Base-by-base conservation (phyloP, 2,113 vertebrate species). In the Thunnus thynnus region DNA sequence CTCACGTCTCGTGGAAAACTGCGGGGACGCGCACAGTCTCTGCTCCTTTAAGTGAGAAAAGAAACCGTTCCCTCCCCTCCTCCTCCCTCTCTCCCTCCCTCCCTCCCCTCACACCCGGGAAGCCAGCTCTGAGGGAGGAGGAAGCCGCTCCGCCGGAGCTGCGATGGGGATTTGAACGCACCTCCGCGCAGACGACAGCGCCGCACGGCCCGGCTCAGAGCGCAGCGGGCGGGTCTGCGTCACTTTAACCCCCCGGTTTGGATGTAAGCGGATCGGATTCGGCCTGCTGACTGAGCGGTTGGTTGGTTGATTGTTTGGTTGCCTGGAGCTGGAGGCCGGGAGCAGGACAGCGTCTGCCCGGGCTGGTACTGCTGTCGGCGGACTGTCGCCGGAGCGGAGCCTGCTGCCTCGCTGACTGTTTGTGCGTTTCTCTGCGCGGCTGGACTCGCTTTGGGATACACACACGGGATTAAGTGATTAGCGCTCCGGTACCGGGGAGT, bases 191-290 rank as follows among this genome's bases (percentile, higher is more conserved):
- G 94, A 94, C 94, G 93, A 89, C 92, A 93, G 93, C 94, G 57
- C 94, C 90, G 94, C 93, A 52, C 76, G 22, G 80, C 61, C 52
- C 52, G 63, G 76, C 52, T 78, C 92, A 92, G 93, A 90, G 77
- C 95, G 94, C 92, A 69, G 71, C 92, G 95, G 94, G 96, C 91
- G 94, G 95, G 93, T 96, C 94, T 93, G 95, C 95, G 91, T 95
- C 96, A 54, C 96, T 96, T 95, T 91, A 93, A 93, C 88, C 88
- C 93, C 95, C 95, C 94, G 91, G 36, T 73, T 94, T 95, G 94
- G 94, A 91, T 93, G 92, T 91, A 95, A 95, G 95, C 96, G 94
- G 96, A 95, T 56, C 65, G 44, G 64, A 52, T 46, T 30, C 12
- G 63, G 50, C 50, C 71, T 17, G 61, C 67, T 94, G 96, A 96